Base-by-base conservation (phyloP, 2,888 invertebrate genomes). In the Acleris sparsana region DNA sequence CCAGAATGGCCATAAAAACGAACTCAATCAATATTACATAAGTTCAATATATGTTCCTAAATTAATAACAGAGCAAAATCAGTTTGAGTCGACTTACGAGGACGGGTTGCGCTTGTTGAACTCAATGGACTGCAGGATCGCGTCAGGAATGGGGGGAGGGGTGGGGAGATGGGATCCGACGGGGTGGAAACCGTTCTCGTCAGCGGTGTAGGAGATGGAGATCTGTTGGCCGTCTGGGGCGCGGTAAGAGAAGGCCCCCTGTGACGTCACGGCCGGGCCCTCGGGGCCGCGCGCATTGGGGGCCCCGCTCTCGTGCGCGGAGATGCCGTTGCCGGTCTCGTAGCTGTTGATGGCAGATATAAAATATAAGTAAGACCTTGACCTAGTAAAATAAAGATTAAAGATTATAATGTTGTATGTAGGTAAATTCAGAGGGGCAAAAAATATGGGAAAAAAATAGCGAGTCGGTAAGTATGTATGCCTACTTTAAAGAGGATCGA, bases 151-250 rank as follows among this genome's bases (percentile, higher is more conserved):
- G 1, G 91, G 91, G 0, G 94, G 94, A 2, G 94, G 93, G 0
- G 94, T 94, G 56, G 94, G 94, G n/a, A 94, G 88, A 72, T 94
- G 94, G 2, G 93, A 89, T 9, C 94, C 94, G 60, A 91, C 93
- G 33, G 95, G 94, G 76, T 95, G 94, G 90, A 95, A 95, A 69
- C 95, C 95, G 76, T 95, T 95, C 82, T 96, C 95, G 77, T 96
- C 96, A 17, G 96, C 95, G 55, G 94, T 93, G 87, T 96, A 96
- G 5, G 94, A 93, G 67, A 95, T 85, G 18, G 94, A 91, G 75
- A 95, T 94, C 75, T 94, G 91, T 74, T 94, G 93, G 64, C 95
- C 95, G 71, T 95, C 95, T 1, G 95, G 95, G 2, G 95, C 93
- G 48, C 94, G 94, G 87, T 95, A 95, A 18, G 94, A 94, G 87